phyloP scores from a whole-genome alignment of 2,113 vertebrate species.

The Oncorhynchus nerka region DNA sequence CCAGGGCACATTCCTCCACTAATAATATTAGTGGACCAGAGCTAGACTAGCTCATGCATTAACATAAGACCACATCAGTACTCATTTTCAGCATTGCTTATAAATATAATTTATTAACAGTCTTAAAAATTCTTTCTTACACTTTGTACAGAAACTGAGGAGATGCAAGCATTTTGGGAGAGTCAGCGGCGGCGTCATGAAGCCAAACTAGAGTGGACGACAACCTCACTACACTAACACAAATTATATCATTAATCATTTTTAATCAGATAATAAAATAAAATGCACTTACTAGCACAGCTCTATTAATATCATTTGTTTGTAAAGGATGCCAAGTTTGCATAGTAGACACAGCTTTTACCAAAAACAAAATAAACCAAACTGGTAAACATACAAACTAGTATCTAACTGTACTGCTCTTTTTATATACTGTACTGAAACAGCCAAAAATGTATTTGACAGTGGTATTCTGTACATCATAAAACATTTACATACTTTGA shows the following conservation, averaged over 20 bases:
- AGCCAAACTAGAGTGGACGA: conserved; percentile 80
- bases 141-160: conserved; percentile 91
- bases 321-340: conserved; percentile 87
- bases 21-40: background rate
- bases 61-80: conserved; percentile 23
- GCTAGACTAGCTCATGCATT: background rate
- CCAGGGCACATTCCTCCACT: background rate
- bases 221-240: conserved; percentile 76
- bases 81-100: conserved; percentile 82
- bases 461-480: conserved; percentile 67
- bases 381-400: conserved; percentile 67
- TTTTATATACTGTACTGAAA: conserved; percentile 53
- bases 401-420: conserved; percentile 57
- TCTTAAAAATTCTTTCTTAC: conserved; percentile 98
- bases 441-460: conserved; percentile 65
- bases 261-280: conserved; percentile 51
- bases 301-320: conserved; percentile 70
- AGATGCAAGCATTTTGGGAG: conserved; percentile 80
- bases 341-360: conserved; percentile 92
- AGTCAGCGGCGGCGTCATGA: conserved; percentile 71
- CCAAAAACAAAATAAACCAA: conserved; percentile 66
- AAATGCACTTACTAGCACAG: conserved; percentile 79
- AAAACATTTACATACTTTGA: conserved; percentile 57
- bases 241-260: conserved; percentile 64
- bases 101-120: conserved; percentile 99